Evolutionary conservation across 2,888 invertebrate species (phyloP), one percentile per base, ranked within the genome.

Genomic region (Ecdyonurus torrentis): DNA sequence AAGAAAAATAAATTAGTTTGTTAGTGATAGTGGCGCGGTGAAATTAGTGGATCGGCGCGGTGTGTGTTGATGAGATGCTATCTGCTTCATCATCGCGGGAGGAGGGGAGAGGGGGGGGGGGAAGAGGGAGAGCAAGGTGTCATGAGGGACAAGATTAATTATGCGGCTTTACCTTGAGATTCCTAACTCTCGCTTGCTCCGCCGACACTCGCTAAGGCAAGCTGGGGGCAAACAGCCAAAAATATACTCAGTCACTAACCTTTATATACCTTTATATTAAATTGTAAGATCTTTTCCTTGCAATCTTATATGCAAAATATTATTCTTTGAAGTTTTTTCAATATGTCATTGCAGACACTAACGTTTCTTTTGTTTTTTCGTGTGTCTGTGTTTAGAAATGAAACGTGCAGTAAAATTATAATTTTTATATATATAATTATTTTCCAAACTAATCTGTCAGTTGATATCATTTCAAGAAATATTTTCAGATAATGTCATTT

Each of bases 141-240:
- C 55, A 55, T 5, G 22, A 55, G 55, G 22, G 55, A 55, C 55
- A 55, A 55, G 55, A 55, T 55, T 55, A 55, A 55, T 55, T 55
- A 55, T 55, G 55, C 55, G 19, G 55, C 55, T n/a, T 55, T 55
- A 55, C 55, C 55, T 55, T 55, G 55, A 55, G 55, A 55, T 55
- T 55, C 55, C 55, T 20, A 22, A 7, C 37, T 37, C 5, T 5
- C 37, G 5, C 37, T 37, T 15, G 37, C 15, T 10, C 15, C 5
- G 37, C 37, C 37, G 37, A 15, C 37, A 15, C 37, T 15, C 5
- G 37, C 37, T 5, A 37, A 15, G 5, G 37, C 15, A 15, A 37
- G 37, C 37, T 37, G 15, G 37, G n/a, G 37, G 37, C 37, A 37
- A 10, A 37, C 37, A 15, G 37, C 37, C 37, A 37, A 37, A 37